phyloP scores from a whole-genome alignment of 2,888 invertebrate genomes.

The Mactromeris polynyma region DNA sequence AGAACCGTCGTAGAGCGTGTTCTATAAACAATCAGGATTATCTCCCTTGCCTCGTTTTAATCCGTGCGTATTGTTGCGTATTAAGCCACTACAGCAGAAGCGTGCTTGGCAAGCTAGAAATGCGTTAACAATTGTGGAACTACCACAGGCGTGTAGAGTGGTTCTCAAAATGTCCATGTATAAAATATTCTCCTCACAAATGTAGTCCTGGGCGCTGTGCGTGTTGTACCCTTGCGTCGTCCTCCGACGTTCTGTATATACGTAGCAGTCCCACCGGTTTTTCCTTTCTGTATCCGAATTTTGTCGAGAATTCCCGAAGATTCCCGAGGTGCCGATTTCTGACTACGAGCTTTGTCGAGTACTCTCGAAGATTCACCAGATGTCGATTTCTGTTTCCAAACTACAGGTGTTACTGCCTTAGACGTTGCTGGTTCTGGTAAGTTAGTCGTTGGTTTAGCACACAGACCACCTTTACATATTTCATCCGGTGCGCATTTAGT shows the following conservation, averaged over 20 bases:
- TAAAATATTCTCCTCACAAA: constrained; percentile 13
- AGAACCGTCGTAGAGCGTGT: neutral
- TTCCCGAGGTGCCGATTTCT: neutral
- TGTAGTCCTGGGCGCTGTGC: neutral
- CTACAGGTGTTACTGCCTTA: neutral
- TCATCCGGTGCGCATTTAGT: constrained; percentile 27
- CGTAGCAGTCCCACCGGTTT: neutral
- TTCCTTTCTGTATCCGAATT: neutral
- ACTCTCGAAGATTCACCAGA: neutral
- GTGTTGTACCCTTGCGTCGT: neutral
- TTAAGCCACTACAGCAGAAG: no score
- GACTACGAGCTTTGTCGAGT: neutral
- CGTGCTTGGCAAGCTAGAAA: no score
- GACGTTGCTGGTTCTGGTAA: neutral
- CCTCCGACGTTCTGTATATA: neutral
- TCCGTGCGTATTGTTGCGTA: no score
- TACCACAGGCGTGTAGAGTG: neutral
- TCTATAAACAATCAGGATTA: neutral
- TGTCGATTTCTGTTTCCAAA: neutral
- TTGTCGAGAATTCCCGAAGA: neutral
- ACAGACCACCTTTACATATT: constrained; percentile 36
- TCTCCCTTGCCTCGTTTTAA: neutral
- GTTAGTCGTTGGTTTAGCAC: constrained; percentile 19
- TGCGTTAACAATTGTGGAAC: neutral
- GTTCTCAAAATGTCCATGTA: neutral